Base-by-base conservation (phyloP, 2,113 vertebrate species). In the Trogon surrucura region DNA sequence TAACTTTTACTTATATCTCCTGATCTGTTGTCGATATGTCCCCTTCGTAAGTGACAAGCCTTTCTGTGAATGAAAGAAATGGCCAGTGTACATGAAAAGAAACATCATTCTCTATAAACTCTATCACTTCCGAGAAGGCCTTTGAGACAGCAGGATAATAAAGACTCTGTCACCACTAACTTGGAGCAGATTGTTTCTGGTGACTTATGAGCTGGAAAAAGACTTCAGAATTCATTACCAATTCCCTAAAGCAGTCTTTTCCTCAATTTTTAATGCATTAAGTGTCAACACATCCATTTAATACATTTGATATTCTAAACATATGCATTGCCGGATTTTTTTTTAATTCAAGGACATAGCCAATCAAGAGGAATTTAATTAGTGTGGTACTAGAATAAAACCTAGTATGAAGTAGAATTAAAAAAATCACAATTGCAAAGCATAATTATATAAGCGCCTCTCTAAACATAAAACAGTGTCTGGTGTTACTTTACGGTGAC, bases 341-440 rank as follows among this genome's bases (percentile, higher is more conserved):
- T 96, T 87, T 89, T 85, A 95, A 89, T 85, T 96, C 88, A 95
- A 94, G 47, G 64, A 85, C 47, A 80, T 56, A 96, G 94, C 14
- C 75, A 95, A 93, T 85, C 80, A 57, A 91, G 91, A 88, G 23
- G 32, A 83, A 94, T 81, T 78, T 91, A 89, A 95, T 97, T 67
- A 91, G 27, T 29, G 34, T 27, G 38, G 57, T 84, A 95, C 66
- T 44, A 57, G 45, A 82, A 86, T 78, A 62, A 81, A 83, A 64
- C 34, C 14, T 54, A 78, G n/a, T 41, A 95, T 45, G 38, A 96
- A 89, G 45, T 29, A 95, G 89, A 95, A 96, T 80, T 95, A 56
- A 87, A 96, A 90, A 51, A 23, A 75, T 65, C 34, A 95, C 58
- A 91, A 65, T 92, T 88, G 84, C 10, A 82, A 81, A 82, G 27